These are phyloP conservation scores for Spodoptera litura DNA, from an alignment of 1,140 invertebrate species.

Conservation along the genomic window DNA sequence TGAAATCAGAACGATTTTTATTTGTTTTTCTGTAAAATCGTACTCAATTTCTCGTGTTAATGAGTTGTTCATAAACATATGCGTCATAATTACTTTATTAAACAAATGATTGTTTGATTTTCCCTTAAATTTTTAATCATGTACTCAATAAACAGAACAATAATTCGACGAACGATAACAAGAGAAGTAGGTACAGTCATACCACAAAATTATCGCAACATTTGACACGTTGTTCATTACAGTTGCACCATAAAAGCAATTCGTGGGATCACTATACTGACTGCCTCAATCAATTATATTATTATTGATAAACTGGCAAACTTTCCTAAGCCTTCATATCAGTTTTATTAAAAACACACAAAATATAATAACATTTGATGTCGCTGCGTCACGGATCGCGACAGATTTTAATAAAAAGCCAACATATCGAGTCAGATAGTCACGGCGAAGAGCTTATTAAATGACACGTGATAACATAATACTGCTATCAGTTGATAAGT, in stretches of 20 bases:
- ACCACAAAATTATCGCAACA: neutral
- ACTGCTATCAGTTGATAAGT: slow-evolving; percentile 48
- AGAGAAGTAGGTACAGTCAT: neutral
- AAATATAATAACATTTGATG: slow-evolving; percentile 45
- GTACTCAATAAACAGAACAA: no score
- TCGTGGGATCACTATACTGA: neutral
- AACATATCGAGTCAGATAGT: slow-evolving; percentile 34
- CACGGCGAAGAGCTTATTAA: slow-evolving; percentile 50
- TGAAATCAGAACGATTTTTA: no score
- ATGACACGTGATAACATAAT: slow-evolving; percentile 50
- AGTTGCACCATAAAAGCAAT: slow-evolving; percentile 1
- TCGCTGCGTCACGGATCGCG: slow-evolving; percentile 46
- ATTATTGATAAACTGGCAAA: slow-evolving; percentile 32
- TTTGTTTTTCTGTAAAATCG: no score
- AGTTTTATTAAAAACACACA: slow-evolving; percentile 49
- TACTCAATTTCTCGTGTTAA: no score
- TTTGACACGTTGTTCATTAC: slow-evolving; percentile 18
- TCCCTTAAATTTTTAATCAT: no score
- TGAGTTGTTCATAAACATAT: no score
- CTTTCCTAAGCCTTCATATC: slow-evolving; percentile 24
- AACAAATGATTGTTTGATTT: no score
- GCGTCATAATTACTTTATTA: no score
- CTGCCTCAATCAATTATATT: slow-evolving; percentile 30
- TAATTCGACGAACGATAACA: neutral
- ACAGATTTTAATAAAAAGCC: slow-evolving; percentile 56